These are phyloP conservation scores for Setophaga petechia DNA, from an alignment of 2,113 vertebrate species.

Conservation along the genomic window DNA sequence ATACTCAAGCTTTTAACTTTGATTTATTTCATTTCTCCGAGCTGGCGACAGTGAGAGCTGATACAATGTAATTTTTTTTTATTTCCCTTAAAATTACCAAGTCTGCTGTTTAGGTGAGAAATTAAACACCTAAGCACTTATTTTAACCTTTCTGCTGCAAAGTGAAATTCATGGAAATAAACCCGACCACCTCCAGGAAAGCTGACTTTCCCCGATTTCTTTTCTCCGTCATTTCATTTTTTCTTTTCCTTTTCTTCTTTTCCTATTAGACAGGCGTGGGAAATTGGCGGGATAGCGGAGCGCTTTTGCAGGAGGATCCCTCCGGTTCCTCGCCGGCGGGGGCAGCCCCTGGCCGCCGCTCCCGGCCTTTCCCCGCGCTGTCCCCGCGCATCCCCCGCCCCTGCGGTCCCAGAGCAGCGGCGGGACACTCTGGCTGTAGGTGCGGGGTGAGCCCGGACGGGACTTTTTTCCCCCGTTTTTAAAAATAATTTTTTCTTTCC, in stretches of 20 bases:
- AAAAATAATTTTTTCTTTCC: neutral
- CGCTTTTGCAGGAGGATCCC: neutral
- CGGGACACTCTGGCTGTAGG: neutral
- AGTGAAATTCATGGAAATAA: constrained; percentile 60
- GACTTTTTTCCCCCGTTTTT: fast-evolving
- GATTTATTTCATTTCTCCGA: constrained; percentile 83
- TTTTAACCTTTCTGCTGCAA: constrained; percentile 41
- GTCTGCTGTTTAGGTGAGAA: constrained; percentile 71
- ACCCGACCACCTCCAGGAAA: neutral
- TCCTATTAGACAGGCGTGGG: neutral
- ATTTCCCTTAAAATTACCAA: constrained; percentile 78
- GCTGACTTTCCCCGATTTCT: neutral
- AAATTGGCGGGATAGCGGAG: constrained; percentile 14
- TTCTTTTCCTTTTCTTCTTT: neutral
- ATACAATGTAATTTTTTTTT: constrained; percentile 77
- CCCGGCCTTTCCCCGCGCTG: neutral
- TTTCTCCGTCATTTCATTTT: neutral
- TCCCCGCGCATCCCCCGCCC: neutral
- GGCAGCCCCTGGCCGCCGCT: neutral
- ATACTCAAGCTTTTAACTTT: constrained; percentile 88
- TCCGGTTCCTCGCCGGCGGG: neutral
- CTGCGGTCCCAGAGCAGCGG: neutral
- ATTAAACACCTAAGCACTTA: constrained; percentile 77
- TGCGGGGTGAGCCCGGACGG: neutral
- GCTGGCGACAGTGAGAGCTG: constrained; percentile 80